phyloP scores from a whole-genome alignment of 1,140 invertebrate species.

The Camponotus floridanus region DNA sequence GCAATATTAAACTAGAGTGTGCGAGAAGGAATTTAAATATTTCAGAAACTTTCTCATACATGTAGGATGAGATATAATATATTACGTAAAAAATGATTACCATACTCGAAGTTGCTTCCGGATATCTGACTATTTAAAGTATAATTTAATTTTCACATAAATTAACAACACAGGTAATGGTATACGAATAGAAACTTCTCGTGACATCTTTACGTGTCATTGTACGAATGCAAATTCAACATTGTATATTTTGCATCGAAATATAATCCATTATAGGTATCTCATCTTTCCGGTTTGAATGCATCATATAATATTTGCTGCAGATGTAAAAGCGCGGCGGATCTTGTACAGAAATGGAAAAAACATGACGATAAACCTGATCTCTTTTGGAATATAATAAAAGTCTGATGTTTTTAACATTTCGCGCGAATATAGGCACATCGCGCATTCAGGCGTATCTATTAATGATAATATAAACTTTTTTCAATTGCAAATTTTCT shows the following conservation, averaged over 20 bases:
- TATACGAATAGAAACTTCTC: not conserved
- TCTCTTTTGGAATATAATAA: not conserved
- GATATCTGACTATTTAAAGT: slow-evolving; percentile 17
- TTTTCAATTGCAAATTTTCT: not conserved
- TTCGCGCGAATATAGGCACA: not conserved
- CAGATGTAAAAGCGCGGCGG: not conserved
- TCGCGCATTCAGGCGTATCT: too few species aligned
- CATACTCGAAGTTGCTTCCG: slow-evolving; percentile 9
- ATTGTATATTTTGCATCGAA: not conserved
- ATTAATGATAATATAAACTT: slow-evolving; percentile 29
- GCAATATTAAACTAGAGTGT: not conserved
- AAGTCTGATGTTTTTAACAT: slow-evolving; percentile 14
- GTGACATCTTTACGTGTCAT: not conserved
- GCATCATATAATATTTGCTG: not conserved
- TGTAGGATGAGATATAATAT: not conserved
- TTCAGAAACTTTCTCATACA: not conserved
- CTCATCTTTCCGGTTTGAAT: slow-evolving; percentile 9
- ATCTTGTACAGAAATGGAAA: slow-evolving; percentile 15
- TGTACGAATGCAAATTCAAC: slow-evolving; percentile 21
- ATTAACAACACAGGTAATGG: not conserved
- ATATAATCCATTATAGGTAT: not conserved
- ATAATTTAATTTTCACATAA: not conserved
- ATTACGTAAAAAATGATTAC: slow-evolving; percentile 56
- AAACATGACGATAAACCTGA: slow-evolving; percentile 19
- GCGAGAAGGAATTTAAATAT: not conserved